These are phyloP conservation scores for Clarias pachynema DNA, from an alignment of 2,797 vertebrate species.

Conservation along the genomic window DNA sequence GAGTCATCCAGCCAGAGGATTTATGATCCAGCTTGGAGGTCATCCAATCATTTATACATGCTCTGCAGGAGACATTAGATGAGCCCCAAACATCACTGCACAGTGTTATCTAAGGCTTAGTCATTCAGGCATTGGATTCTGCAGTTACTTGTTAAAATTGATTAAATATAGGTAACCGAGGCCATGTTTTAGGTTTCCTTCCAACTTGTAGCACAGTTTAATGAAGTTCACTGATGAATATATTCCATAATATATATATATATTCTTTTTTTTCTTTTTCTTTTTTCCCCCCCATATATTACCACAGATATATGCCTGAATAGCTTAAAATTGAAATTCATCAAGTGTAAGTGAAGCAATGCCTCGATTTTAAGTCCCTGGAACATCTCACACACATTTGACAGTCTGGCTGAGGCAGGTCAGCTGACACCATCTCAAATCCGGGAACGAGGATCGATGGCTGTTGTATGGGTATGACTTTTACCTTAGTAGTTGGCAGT, in stretches of 20 bases:
- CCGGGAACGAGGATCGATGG: neutral
- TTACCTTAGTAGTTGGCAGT: constrained; percentile 8
- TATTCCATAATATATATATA: no score
- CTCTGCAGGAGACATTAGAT: constrained; percentile 35
- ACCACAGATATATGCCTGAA: constrained; percentile 43
- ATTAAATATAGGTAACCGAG: constrained; percentile 20
- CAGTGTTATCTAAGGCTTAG: constrained; percentile 32
- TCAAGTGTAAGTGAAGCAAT: constrained; percentile 47
- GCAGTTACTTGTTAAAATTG: constrained; percentile 9
- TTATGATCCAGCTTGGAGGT: constrained; percentile 50
- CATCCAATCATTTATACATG: constrained; percentile 46
- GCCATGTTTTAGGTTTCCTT: neutral
- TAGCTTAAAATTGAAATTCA: constrained; percentile 47
- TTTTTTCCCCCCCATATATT: no score
- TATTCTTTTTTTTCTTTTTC: no score
- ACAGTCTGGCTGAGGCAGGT: constrained; percentile 24
- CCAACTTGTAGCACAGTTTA: constrained; percentile 24
- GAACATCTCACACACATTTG: constrained; percentile 37
- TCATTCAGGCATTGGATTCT: constrained; percentile 3
- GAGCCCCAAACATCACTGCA: constrained; percentile 29
- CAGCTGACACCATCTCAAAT: constrained; percentile 34
- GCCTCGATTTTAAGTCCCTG: constrained; percentile 47
- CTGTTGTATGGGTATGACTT: neutral
- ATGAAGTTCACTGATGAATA: constrained; percentile 1
- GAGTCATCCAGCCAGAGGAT: constrained; percentile 43